Evolutionary conservation across 2,797 vertebrate species (phyloP).

Genomic region (Trematomus bernacchii): DNA sequence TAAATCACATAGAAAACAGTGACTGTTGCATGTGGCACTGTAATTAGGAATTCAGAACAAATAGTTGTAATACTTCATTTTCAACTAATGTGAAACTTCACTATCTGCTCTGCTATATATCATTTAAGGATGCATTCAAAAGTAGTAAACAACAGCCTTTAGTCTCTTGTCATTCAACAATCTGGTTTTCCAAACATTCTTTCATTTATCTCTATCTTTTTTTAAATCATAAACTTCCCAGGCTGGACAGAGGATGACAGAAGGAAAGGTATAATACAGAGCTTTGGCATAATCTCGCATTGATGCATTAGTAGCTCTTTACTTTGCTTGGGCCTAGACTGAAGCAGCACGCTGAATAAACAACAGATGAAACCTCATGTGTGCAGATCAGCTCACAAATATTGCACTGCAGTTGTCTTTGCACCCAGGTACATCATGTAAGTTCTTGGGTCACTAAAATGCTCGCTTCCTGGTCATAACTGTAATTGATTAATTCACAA

Average conservation of each 20-base stretch:
- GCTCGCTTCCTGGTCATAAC: not conserved
- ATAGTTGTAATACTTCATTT: not conserved
- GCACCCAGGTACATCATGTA: not conserved
- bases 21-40: not conserved
- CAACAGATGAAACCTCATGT: constrained; percentile 8
- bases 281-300: constrained; percentile 75
- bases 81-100: not conserved
- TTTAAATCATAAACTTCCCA: constrained; percentile 67
- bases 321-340: constrained; percentile 65
- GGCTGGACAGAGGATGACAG: constrained; percentile 98
- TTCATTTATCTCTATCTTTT: constrained; percentile 48
- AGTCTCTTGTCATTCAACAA: constrained; percentile 1
- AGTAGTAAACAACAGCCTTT: not conserved
- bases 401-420: not conserved
- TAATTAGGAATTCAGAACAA: not conserved
- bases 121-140: not conserved
- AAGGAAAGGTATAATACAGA: constrained; percentile 91
- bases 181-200: constrained; percentile 19
- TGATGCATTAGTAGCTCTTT: constrained; percentile 54
- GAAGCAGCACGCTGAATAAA: constrained; percentile 23
- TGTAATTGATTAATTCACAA: not conserved
- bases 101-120: not conserved
- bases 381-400: not conserved
- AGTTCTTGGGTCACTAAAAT: not conserved
- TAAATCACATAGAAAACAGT: not conserved